These are phyloP conservation scores for Eurystomus gularis DNA, from an alignment of 2,113 vertebrate species.

Conservation along the genomic window DNA sequence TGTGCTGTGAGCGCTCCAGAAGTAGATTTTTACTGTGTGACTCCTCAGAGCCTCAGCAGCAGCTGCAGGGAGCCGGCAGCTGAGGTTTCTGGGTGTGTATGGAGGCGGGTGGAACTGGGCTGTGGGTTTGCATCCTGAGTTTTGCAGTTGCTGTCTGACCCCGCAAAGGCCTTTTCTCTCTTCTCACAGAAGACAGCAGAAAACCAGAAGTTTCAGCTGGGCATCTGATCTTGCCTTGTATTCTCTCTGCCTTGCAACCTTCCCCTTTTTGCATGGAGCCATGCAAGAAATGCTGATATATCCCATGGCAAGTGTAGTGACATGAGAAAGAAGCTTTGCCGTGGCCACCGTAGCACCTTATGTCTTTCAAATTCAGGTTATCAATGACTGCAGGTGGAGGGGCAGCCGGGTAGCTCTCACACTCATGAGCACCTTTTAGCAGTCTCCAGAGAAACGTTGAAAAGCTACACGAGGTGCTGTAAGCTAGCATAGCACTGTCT, in stretches of 20 bases:
- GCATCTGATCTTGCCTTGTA: not conserved
- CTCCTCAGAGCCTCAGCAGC: not conserved
- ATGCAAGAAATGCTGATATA: not conserved
- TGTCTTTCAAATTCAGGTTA: not conserved
- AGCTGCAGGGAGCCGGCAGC: constrained; percentile 30
- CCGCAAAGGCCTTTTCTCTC: not conserved
- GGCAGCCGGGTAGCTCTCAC: not conserved
- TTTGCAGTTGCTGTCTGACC: constrained; percentile 26
- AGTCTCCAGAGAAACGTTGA: not conserved
- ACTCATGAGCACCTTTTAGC: not conserved
- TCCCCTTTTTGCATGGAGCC: not conserved
- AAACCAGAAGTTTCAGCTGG: not conserved
- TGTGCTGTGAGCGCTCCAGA: not conserved
- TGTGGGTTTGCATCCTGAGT: not conserved
- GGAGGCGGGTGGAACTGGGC: not conserved
- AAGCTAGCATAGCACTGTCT: not conserved
- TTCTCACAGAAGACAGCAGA: not conserved
- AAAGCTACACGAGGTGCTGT: rapidly evolving
- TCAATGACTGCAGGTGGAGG: not conserved
- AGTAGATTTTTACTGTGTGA: not conserved
- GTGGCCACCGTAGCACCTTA: not conserved
- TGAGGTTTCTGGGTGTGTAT: not conserved
- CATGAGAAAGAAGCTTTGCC: not conserved
- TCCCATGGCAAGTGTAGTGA: not conserved
- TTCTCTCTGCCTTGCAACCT: not conserved